Base-by-base conservation (phyloP, 2,888 invertebrate genomes). In the Diplolepis rosae region DNA sequence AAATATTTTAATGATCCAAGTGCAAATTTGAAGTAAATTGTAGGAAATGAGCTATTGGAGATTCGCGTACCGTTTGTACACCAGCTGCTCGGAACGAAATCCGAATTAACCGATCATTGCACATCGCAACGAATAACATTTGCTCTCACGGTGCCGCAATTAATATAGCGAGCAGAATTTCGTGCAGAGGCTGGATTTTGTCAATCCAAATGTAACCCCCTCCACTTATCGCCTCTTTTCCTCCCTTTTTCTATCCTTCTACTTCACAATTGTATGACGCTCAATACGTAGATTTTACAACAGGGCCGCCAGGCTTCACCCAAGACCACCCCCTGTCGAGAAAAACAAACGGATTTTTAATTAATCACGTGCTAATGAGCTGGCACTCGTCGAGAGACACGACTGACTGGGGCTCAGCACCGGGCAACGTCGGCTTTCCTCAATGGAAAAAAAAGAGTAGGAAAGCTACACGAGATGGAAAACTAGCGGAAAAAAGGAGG, bases 291-390 rank as follows among this genome's bases (percentile, higher is more conserved):
- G 66, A 72, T 69, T 70, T 69, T 50, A 73, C 72, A 69, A 61
- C 35, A 73, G 69, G 73, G 72, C 76, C 76, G 77, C 74, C 78
- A 75, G 77, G 50, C 45, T 78, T 72, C 61, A 68, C 71, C 71
- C 61, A 52, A 51, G 28, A 68, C 48, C 74, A 67, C 69, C 48
- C 48, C 45, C 28, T 28, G 66, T 30, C 73, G 73, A 70, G 76
- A 76, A 80, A 75, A 83, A 82, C 82, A 81, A 83, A 81, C 80
- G 81, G 82, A 81, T 86, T 85, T 86, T 85, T 85, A 85, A 87
- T 86, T 85, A 86, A 87, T 86, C 83, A 81, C 83, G 79, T 75
- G 85, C 85, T 87, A 87, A 87, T 85, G 87, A 86, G 84, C 82
- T 75, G 73, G 76, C 79, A 74, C 77, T 71, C 77, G 76, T 69